Evolutionary conservation across 2,797 vertebrate genomes (phyloP).

Genomic region (Delichon dasypus): DNA sequence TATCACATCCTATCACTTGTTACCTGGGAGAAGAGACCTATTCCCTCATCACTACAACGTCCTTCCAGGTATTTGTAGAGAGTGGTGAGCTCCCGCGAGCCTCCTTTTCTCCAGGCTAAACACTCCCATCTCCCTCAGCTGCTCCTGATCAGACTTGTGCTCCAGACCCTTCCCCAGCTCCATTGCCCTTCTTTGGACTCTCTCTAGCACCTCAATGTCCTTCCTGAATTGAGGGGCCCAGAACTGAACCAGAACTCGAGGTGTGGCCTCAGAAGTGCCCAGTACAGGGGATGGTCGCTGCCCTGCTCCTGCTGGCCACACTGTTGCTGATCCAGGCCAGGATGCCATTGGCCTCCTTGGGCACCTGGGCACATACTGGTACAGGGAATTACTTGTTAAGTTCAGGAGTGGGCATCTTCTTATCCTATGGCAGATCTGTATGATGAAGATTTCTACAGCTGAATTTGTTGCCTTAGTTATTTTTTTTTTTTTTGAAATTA

Average conservation of each 20-base stretch:
- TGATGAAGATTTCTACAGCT: neutral
- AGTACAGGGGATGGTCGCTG: rapidly evolving
- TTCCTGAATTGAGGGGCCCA: rapidly evolving
- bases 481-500: neutral
- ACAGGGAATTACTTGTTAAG: neutral
- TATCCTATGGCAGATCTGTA: neutral
- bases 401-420: neutral
- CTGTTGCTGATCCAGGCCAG: neutral
- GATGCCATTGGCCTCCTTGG: neutral
- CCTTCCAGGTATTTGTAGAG: neutral
- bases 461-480: neutral
- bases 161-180: neutral
- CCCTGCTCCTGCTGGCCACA: neutral
- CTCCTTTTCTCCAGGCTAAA: neutral
- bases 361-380: neutral
- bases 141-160: neutral
- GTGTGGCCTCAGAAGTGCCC: rapidly evolving
- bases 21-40: neutral
- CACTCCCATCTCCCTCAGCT: neutral
- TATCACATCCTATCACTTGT: neutral
- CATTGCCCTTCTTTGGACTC: neutral
- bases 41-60: neutral
- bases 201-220: too few species aligned
- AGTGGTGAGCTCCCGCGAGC: rapidly evolving
- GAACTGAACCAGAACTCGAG: neutral